These are phyloP conservation scores for Halocaridina rubra DNA, from an alignment of 2,888 invertebrate species.

Conservation along the genomic window DNA sequence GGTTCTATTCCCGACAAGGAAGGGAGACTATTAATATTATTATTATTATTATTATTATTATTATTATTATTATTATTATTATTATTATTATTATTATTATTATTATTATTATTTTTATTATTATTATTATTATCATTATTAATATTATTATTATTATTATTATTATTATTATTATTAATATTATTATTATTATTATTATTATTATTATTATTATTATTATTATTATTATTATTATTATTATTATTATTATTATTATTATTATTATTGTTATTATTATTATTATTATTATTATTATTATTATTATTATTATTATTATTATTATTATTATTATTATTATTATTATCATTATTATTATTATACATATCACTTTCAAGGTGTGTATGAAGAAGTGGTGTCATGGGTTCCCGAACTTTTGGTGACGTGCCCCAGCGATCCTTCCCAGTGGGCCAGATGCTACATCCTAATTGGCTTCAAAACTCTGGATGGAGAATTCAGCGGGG, in stretches of 20 bases:
- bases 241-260: background rate
- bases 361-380: conserved; percentile 3
- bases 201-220: background rate
- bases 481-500: conserved; percentile 39
- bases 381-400: conserved; percentile 32
- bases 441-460: conserved; percentile 44
- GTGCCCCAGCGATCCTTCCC: conserved; percentile 43
- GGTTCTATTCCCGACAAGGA: too few relatives aligned
- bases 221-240: background rate
- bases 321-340: conserved; percentile 1
- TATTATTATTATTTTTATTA: background rate
- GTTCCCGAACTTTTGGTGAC: conserved; percentile 35
- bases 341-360: too few relatives aligned
- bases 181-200: background rate
- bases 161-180: background rate
- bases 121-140: background rate
- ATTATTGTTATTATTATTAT: background rate
- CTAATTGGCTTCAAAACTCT: conserved; percentile 39
- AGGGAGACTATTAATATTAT: too few relatives aligned
- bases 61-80: too few relatives aligned
- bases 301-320: background rate
- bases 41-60: too few relatives aligned
- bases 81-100: too few relatives aligned
- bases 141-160: background rate
- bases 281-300: background rate